Conservation (phyloP, 1,140 invertebrate species). For the Brachionus manjavacas region DNA sequence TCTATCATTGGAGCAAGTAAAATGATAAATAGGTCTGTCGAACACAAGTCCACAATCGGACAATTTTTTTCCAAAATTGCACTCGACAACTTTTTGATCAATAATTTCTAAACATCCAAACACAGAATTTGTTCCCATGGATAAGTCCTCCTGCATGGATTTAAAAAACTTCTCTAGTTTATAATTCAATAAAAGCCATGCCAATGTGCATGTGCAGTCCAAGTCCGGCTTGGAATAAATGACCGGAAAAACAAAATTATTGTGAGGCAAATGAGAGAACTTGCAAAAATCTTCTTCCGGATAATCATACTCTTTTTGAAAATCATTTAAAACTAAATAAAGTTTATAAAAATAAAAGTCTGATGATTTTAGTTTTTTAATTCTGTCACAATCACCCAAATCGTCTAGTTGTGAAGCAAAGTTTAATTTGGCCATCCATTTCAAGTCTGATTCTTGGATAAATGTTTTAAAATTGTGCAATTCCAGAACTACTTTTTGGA, state of each 20-base stretch:
- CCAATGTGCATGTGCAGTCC: not conserved
- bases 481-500: not conserved
- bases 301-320: not conserved
- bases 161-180: not conserved
- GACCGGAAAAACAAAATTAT: not conserved
- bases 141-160: not conserved
- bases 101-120: not conserved
- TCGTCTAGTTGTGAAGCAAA: not conserved
- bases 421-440: not conserved
- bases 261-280: not conserved
- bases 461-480: not conserved
- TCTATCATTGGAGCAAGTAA: not conserved
- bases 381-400: not conserved
- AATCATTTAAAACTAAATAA: not conserved
- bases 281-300: not conserved
- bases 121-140: not conserved
- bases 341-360: not conserved
- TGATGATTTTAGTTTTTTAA: not conserved
- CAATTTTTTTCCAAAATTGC: not conserved
- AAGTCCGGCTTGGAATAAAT: not conserved
- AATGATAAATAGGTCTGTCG: not conserved
- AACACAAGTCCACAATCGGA: not conserved
- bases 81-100: not conserved
- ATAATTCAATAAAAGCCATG: not conserved
- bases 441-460: not conserved